Base-by-base conservation (phyloP, 2,797 vertebrate genomes). In the Molossus alvarezi region DNA sequence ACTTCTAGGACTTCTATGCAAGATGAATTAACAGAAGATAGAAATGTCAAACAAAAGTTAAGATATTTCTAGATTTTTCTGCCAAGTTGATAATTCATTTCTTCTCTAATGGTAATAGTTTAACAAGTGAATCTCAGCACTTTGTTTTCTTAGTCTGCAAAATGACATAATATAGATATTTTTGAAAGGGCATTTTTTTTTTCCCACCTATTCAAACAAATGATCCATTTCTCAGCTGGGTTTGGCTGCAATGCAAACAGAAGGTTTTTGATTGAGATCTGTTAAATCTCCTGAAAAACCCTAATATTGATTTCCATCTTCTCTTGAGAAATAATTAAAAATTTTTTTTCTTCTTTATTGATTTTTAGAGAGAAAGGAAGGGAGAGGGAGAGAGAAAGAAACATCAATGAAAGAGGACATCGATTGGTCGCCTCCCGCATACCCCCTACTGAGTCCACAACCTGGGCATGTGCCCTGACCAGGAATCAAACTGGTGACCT, bases 71-170 rank as follows among this genome's bases (percentile, higher is more conserved):
- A 23, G 27, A 58, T 75, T 82, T 75, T 41, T 89, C 48, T 75
- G 15, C 17, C 62, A 48, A 64, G 41, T 48, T 77, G 25, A 57
- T 79, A 12, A 12, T 88, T 62, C 3, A 81, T 53, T 67, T 81
- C 13, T n/a, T 69, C 41, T 55, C 88, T 88, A 55, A 45, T 25
- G 53, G 12, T 37, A 18, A 53, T 79, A 82, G 4, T 53, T 60
- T 81, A 55, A 84, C 48, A 72, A 62, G 33, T 18, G 11, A 57
- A 84, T 79, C 60, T 83, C 18, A 82, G 65, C 0, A 23, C 4
- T 93, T 93, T 51, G 8, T 9, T 97, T 77, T 84, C 25, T 81
- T 92, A 17, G 4, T 51, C 27, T 84, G 6, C 11, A n/a, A 65
- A 84, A 29, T 64, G 4, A 79, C 41, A 51, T 18, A 80, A 55